Evolutionary conservation across 2,113 vertebrate species (phyloP).

Genomic region (Gnathonemus longibarbis): DNA sequence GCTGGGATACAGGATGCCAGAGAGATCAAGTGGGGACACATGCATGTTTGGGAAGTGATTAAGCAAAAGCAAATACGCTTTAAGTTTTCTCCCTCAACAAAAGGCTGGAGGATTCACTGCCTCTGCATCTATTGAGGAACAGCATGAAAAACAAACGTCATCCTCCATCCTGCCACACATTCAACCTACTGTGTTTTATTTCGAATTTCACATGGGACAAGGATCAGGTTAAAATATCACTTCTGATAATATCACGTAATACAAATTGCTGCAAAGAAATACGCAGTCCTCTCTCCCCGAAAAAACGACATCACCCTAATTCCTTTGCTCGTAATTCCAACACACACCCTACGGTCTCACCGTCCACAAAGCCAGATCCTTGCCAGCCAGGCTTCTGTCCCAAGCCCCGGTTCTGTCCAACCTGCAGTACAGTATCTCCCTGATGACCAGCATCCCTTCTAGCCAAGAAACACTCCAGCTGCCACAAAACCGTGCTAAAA

Average conservation of each 20-base stretch:
- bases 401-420: background rate
- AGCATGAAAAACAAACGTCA: background rate
- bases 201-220: background rate
- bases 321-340: background rate
- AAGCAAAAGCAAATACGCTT: background rate
- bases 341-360: background rate
- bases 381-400: background rate
- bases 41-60: background rate
- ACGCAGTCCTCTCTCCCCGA: background rate
- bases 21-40: background rate
- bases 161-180: background rate
- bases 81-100: background rate
- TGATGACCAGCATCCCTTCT: background rate
- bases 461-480: background rate
- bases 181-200: background rate
- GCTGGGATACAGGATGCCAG: background rate
- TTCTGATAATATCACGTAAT: background rate
- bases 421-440: background rate
- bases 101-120: background rate
- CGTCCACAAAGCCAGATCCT: background rate
- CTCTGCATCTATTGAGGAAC: background rate
- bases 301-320: background rate
- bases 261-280: background rate
- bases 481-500: background rate
- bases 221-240: background rate